Evolutionary conservation across 2,888 invertebrate species (phyloP), one percentile per base, ranked within the genome.

Genomic region (Drosophila suboccidentalis): DNA sequence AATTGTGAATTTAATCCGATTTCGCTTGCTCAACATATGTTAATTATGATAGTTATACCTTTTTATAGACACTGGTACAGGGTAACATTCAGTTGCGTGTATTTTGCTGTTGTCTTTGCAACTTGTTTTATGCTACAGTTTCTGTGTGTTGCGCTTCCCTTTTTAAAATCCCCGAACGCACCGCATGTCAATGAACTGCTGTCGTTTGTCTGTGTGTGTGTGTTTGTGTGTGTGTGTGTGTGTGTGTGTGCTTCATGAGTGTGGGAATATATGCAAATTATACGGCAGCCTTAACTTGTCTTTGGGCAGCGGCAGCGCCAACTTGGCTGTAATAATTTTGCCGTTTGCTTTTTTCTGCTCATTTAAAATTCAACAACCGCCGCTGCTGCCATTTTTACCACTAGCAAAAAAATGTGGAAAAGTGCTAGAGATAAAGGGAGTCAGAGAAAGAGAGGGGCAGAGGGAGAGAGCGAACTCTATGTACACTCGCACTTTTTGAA

Each of bases 341-440:
- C 80, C 77, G 77, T 87, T 86, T 83, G 84, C 84, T 71, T 83
- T 74, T 65, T 77, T 76, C 79, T 74, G 84, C 89, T 84, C 84
- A 85, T 89, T 85, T 89, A 73, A 86, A 87, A 89, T 87, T 87
- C 90, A 87, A 89, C 86, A 89, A 87, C 86, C 77, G 82, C 85
- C 71, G 78, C 66, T 69, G 62, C 65, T 66, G 63, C 69, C 47
- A 58, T 60, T 60, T 62, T 57, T 57, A 59, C 49, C 54, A 53
- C 47, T 47, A 46, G 26, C 36, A 47, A 61, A 54, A 54, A 62
- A 44, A 51, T 51, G 29, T 41, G 22, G 1, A 34, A 46, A 26
- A 32, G 34, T 15, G 67, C 17, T 22, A 32, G 32, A 43, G 47
- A 36, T 49, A 29, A 32, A 34, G 19, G 19, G 46, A 36, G 49